Conservation (phyloP, 2,113 vertebrate genomes). For the Pygathrix nemaeus region DNA sequence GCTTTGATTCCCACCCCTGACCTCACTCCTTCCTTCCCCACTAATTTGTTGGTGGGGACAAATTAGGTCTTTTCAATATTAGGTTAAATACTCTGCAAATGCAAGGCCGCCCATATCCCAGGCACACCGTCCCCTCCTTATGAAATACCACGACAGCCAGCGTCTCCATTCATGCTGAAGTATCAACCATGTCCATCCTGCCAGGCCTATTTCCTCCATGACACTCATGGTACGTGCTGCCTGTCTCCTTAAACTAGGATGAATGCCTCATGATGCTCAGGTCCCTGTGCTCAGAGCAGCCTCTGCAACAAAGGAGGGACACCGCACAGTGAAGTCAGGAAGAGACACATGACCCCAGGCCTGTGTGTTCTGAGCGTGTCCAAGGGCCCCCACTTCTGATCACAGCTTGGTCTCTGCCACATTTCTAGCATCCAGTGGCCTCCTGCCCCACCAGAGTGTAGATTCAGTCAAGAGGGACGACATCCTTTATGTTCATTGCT, state of each 20-base stretch:
- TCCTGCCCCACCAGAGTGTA: accelerated
- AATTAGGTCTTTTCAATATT: neutral
- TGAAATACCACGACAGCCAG: accelerated
- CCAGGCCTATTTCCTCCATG: accelerated
- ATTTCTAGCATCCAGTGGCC: accelerated
- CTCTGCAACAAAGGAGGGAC: neutral
- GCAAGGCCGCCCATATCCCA: neutral
- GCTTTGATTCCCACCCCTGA: neutral
- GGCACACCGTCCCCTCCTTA: accelerated
- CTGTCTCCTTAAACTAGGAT: neutral
- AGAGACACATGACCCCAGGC: accelerated
- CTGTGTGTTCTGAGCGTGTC: accelerated
- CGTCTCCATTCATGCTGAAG: accelerated
- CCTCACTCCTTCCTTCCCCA: neutral
- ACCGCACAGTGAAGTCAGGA: accelerated
- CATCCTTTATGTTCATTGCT: accelerated
- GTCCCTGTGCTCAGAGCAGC: neutral
- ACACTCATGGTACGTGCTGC: accelerated
- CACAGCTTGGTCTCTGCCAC: accelerated
- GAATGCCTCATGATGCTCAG: accelerated
- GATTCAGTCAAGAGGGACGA: accelerated
- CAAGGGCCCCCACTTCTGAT: accelerated
- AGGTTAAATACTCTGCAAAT: neutral
- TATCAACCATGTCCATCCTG: accelerated
- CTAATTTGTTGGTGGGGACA: accelerated